Conservation (phyloP, 35 echinoderm and acorn worm genomes). For the Anneissia japonica region DNA sequence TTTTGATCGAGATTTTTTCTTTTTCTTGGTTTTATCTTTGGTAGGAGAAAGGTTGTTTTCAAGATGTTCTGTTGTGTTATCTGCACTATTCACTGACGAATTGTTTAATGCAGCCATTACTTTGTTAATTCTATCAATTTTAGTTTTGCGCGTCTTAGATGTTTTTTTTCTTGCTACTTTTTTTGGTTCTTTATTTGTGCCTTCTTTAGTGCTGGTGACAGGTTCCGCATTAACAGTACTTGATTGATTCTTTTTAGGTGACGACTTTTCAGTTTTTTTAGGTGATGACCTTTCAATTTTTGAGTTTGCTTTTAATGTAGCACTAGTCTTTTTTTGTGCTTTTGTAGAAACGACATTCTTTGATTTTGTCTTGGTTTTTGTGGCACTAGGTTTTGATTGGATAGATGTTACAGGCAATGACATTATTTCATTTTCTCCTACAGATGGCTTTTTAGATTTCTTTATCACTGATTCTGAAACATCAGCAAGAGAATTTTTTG, state of each 20-base stretch:
- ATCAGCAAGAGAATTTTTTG: background rate
- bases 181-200: background rate
- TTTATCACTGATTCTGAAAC: background rate
- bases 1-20: background rate
- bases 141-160: conserved; percentile 7
- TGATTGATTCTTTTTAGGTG: background rate
- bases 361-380: background rate
- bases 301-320: conserved; percentile 14
- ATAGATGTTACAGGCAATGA: conserved; percentile 11
- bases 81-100: background rate
- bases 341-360: background rate
- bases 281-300: background rate
- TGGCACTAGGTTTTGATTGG: background rate
- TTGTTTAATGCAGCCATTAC: conserved; percentile 24
- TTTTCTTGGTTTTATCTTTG: background rate
- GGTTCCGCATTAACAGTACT: background rate
- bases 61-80: background rate
- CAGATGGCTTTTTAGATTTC: background rate
- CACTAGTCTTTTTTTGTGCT: background rate
- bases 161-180: background rate
- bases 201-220: background rate
- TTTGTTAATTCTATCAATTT: conserved; percentile 23
- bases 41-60: background rate
- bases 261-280: background rate
- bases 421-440: background rate